Evolutionary conservation across 2,888 invertebrate species (phyloP), one percentile per base, ranked within the genome.

Genomic region (Drosophila antonietae): DNA sequence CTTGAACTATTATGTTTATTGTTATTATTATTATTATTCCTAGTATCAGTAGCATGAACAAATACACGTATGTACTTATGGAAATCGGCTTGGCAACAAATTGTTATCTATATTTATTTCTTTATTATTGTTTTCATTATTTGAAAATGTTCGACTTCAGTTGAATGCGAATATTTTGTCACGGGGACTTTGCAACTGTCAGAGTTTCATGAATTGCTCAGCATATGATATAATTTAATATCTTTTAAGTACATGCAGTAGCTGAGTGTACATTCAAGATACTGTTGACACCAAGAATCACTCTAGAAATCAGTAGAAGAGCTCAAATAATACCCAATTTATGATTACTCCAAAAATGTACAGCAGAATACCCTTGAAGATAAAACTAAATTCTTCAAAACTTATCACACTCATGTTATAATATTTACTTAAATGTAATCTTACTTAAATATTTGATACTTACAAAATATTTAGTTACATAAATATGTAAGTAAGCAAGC

Each of bases 81-180:
- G 10, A 41, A 51, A 56, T 60, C 46, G 28, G 23, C 73, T 56
- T 73, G 37, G 68, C 73, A 73, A 73, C 73, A 44, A 73, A 57
- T 47, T 61, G 31, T 49, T 71, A 58, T 64, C 44, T 31, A n/a
- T 33, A 20, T 44, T 15, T 44, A 43, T 31, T 33, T 33, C 6
- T 51, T 51, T 47, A 8, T 28, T 28, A 5, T 18, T 2, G 6
- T 7, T 18, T 46, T 46, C 23, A 46, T 15, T 23, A 46, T 46
- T 51, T 33, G 7, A 1, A 0, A 10, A 46, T 46, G 46, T 23
- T 18, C 8, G 14, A n/a, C 37, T 31, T 28, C 18, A 28, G 49
- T 20, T 7, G 8, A 35, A 10, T 43, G 49, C 15, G 59, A 28
- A 28, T 47, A 39, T 28, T 9, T 31, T 39, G 18, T 39, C 47